Base-by-base conservation (phyloP, 2,113 vertebrate genomes). In the Bambusicola thoracicus region DNA sequence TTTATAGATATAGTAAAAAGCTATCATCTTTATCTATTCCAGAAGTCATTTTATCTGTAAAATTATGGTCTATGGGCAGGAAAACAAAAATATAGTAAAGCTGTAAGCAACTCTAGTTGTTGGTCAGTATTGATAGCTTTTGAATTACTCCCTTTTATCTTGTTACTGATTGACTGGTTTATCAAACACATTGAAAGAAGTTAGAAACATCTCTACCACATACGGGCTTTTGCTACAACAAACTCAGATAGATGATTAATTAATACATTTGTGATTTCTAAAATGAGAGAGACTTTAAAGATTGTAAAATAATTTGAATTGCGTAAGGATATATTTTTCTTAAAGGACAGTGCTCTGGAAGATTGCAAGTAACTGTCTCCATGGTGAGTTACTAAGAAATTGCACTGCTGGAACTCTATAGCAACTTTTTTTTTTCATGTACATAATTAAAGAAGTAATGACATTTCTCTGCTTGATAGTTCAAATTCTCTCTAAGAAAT, bases 251-350 rank as follows among this genome's bases (percentile, higher is more conserved):
- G 34, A 83, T 81, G 38, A 92, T 86, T 86, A 90, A 93, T 13
- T 81, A 92, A 83, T 84, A 88, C 16, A 90, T 34, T 51, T 68
- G 13, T 78, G 65, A 81, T 88, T 81, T 90, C 65, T 62, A 89
- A 92, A 93, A 90, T 59, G 58, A 90, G 75, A 65, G 58, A 90
- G 75, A 65, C 25, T 72, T 88, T 68, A 75, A 90, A 93, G 43
- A 65, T 18, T 38, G 27, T 27, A 63, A 86, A 92, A 84, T 81
- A 83, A 90, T 90, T 75, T 68, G 38, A 90, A 72, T 44, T 41
- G n/a, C 34, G 10, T 30, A 84, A 74, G 44, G 81, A 67, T 61
- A 74, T 48, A 84, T 94, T 81, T 72, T 61, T 90, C 69, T 86
- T 85, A 75, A 88, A 83, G 18, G 80, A 86, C 77, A 96, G 51